Percentiles rank a stretch among this genome's conserved stretches.
These are phyloP conservation scores for Drepanosiphum platanoidis DNA, from an alignment of 2,888 invertebrate genomes.

Conservation along the genomic window DNA sequence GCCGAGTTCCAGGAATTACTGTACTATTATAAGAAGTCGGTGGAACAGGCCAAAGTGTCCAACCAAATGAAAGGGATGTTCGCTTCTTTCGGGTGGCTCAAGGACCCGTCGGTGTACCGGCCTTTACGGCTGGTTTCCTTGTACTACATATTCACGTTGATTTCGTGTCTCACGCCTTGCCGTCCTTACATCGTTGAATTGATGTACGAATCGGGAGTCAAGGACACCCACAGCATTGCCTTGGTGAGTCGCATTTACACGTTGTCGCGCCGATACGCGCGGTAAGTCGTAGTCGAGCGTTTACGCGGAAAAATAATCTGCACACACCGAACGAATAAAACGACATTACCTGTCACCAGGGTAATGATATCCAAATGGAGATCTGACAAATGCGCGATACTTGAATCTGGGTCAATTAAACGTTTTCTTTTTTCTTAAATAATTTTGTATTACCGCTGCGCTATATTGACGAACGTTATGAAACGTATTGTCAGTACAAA, in stretches of 20 bases:
- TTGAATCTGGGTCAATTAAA: too few relatives aligned
- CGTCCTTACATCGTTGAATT: constrained; percentile 30
- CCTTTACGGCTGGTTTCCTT: constrained; percentile 6
- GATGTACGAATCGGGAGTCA: constrained; percentile 25
- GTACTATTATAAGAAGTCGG: constrained; percentile 14
- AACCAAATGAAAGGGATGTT: neutral
- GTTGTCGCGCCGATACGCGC: too few relatives aligned
- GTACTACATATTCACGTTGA: constrained; percentile 36
- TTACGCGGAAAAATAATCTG: too few relatives aligned
- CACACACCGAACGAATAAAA: too few relatives aligned
- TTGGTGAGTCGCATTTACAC: constrained; percentile 48
- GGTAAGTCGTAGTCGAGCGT: too few relatives aligned
- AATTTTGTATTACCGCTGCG: too few relatives aligned
- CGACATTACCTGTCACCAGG: too few relatives aligned
- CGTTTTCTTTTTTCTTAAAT: neutral
- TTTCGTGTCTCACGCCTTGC: constrained; percentile 19
- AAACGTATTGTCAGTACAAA: too few relatives aligned
- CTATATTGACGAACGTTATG: too few relatives aligned
- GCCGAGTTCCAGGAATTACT: constrained; percentile 36
- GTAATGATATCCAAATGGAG: too few relatives aligned
- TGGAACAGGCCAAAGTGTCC: neutral
- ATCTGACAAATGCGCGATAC: too few relatives aligned
- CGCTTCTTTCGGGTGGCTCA: neutral
- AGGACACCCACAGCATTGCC: neutral
- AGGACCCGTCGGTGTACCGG: constrained; percentile 11